Conservation (phyloP, 2,113 vertebrate genomes). For the Fulmarus glacialis region DNA sequence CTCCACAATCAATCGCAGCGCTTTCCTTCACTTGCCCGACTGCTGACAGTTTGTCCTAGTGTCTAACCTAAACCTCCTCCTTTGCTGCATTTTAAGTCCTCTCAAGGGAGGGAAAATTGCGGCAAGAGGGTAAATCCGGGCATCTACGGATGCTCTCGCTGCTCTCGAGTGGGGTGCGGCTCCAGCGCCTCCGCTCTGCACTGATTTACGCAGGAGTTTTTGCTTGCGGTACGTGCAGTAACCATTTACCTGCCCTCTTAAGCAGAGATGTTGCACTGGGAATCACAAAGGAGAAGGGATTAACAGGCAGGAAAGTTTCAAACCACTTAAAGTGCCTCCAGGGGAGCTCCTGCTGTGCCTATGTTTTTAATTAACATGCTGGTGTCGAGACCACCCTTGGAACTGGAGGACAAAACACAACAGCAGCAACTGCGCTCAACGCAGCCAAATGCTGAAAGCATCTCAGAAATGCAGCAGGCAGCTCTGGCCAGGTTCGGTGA, state of each 20-base stretch:
- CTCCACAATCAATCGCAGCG: background rate
- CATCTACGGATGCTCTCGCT: background rate
- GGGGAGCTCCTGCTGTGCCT: background rate
- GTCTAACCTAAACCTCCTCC: background rate
- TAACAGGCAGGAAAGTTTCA: constrained; percentile 22
- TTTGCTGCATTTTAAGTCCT: background rate
- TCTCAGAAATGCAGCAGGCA: background rate
- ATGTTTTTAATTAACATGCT: constrained; percentile 51
- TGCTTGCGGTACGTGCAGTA: background rate
- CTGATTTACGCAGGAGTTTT: background rate
- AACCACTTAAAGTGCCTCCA: constrained; percentile 13
- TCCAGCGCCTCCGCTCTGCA: background rate
- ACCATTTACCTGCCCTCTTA: background rate
- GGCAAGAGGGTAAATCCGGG: background rate
- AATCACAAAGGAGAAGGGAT: background rate
- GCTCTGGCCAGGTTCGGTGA: background rate
- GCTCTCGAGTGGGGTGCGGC: background rate
- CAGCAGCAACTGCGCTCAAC: background rate
- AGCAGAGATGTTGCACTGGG: background rate
- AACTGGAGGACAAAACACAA: background rate
- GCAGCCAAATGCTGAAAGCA: background rate
- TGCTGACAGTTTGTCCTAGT: background rate
- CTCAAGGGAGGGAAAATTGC: background rate
- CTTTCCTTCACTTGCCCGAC: background rate
- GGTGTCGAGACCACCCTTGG: constrained; percentile 6